Conservation (phyloP, 2,113 vertebrate species). For the Cyprinodon variegatus region DNA sequence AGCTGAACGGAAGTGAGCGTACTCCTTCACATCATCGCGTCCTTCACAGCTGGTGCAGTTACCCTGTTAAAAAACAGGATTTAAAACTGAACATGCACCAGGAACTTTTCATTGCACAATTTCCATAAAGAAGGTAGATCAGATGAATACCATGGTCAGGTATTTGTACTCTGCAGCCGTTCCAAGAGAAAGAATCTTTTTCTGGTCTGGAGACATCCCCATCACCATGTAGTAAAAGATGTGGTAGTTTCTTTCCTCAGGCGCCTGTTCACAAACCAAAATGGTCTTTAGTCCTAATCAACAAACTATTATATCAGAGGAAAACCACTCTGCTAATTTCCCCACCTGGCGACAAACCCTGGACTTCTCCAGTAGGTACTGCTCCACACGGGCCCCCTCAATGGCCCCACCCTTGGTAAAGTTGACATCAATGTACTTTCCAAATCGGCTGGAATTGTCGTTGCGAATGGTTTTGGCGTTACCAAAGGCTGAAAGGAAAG, state of each 20-base stretch:
- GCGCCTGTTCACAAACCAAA: constrained; percentile 78
- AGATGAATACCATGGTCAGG: constrained; percentile 83
- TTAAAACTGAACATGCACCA: background rate
- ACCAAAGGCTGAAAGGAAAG: constrained; percentile 86
- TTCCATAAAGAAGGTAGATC: background rate
- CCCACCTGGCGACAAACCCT: constrained; percentile 93
- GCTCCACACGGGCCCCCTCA: constrained; percentile 90
- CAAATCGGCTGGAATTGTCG: constrained; percentile 98
- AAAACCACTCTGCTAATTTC: background rate
- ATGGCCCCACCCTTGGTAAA: constrained; percentile 88
- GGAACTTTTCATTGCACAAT: background rate
- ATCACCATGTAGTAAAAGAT: constrained; percentile 96
- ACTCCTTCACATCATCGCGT: constrained; percentile 86
- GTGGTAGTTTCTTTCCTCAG: constrained; percentile 94
- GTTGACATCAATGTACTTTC: constrained; percentile 94
- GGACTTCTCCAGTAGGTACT: constrained; percentile 97
- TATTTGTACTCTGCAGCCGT: constrained; percentile 88
- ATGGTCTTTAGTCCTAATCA: background rate
- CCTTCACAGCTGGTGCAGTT: constrained; percentile 88
- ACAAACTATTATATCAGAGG: background rate
- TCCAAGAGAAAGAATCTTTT: constrained; percentile 87
- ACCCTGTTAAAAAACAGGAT: constrained; percentile 78
- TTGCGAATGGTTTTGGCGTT: constrained; percentile 96
- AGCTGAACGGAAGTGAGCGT: constrained; percentile 88
- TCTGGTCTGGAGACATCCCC: constrained; percentile 91